Percentiles rank a stretch among this genome's conserved stretches.
Conservation (phyloP, 2,797 vertebrate genomes). For the Sphenopsis melanotis region DNA sequence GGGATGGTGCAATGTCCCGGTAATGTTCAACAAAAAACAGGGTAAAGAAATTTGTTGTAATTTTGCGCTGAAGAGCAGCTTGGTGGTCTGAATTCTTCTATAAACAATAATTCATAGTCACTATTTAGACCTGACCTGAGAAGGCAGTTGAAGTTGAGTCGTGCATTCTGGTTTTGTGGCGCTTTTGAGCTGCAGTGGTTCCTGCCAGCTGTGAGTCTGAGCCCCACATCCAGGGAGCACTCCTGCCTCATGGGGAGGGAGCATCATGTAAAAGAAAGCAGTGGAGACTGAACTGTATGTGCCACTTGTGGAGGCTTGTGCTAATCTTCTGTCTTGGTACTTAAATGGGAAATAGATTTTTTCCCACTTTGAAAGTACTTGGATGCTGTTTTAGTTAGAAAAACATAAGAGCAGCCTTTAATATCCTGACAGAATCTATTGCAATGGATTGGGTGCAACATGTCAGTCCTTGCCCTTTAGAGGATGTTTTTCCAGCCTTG, state of each 20-base stretch:
- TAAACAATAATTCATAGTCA: not conserved
- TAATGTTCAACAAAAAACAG: not conserved
- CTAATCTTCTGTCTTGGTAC: not conserved
- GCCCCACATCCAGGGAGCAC: not conserved
- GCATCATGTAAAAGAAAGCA: not conserved
- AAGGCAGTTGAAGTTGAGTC: not conserved
- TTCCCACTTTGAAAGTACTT: not conserved
- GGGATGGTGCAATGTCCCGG: not conserved
- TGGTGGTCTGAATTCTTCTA: not conserved
- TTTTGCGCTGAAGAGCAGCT: not conserved
- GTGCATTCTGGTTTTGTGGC: not conserved
- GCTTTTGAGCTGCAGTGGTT: not conserved
- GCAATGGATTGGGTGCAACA: fast-evolving
- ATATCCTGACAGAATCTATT: not conserved
- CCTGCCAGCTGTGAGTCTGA: not conserved
- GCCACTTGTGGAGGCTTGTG: not conserved
- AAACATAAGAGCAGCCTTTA: not conserved
- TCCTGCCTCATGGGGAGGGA: not conserved
- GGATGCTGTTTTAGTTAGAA: not conserved
- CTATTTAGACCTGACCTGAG: not conserved
- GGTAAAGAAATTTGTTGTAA: not conserved
- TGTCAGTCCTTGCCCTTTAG: not conserved
- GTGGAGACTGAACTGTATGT: not conserved
- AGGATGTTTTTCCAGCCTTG: not conserved
- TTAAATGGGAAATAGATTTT: not conserved